A percentile compares a stretch with the other conserved stretches of the same genome.
phyloP scores from a whole-genome alignment of 2,113 vertebrate genomes.

The Anthoscopus minutus region DNA sequence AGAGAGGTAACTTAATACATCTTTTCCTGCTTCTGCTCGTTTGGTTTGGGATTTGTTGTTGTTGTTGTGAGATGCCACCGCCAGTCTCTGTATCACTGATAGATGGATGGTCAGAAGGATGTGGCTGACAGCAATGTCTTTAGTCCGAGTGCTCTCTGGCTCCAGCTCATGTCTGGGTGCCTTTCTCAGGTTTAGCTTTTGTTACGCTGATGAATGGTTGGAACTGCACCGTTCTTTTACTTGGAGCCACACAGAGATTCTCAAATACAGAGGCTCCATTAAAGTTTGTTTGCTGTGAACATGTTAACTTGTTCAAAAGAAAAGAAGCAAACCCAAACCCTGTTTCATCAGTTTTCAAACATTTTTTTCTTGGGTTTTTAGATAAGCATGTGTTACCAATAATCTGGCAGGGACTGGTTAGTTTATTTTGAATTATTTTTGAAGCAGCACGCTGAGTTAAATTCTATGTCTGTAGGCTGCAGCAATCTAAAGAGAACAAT shows the following conservation, averaged over 20 bases:
- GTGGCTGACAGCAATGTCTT: slow-evolving; percentile 17
- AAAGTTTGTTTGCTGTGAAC: neutral
- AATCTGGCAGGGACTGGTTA: neutral
- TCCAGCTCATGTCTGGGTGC: slow-evolving; percentile 37
- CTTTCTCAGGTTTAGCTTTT: slow-evolving; percentile 48
- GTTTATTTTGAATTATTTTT: slow-evolving; percentile 4
- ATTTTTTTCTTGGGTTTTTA: neutral
- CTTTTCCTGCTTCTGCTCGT: slow-evolving; percentile 66
- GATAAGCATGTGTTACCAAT: neutral
- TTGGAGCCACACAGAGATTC: neutral
- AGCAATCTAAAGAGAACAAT: neutral
- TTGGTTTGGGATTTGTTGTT: slow-evolving; percentile 60
- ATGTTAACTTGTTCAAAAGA: slow-evolving; percentile 13
- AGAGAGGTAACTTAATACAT: slow-evolving; percentile 64
- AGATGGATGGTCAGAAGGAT: slow-evolving; percentile 50
- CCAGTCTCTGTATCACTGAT: neutral
- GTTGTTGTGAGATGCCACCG: slow-evolving; percentile 48
- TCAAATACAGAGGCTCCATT: slow-evolving; percentile 9
- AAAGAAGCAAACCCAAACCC: neutral
- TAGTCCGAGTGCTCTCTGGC: slow-evolving; percentile 17
- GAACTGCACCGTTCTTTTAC: neutral
- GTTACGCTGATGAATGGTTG: neutral
- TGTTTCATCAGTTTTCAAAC: slow-evolving; percentile 31
- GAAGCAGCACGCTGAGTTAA: neutral
- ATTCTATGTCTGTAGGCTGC: neutral